These are phyloP conservation scores for Lota lota DNA, from an alignment of 2,113 vertebrate genomes.

Conservation along the genomic window DNA sequence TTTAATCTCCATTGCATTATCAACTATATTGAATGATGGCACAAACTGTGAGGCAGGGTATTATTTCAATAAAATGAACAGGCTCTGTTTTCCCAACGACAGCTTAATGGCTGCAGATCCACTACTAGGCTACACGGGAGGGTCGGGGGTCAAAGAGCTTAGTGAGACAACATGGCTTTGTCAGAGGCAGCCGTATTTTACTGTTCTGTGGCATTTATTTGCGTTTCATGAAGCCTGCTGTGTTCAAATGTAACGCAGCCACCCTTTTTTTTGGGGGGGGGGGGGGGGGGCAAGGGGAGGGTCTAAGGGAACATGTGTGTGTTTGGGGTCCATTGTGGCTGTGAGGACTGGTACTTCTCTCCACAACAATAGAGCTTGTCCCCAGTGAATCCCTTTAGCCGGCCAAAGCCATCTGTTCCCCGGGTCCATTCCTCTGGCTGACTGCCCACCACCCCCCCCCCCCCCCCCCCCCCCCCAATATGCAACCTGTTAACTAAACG, in stretches of 20 bases:
- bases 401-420: constrained; percentile 66
- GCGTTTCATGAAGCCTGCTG: constrained; percentile 40
- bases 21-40: constrained; percentile 18
- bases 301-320: constrained; percentile 20
- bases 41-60: neutral
- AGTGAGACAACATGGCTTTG: constrained; percentile 10
- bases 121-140: constrained; percentile 27
- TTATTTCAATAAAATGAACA: neutral
- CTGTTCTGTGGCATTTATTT: constrained; percentile 42
- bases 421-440: constrained; percentile 51
- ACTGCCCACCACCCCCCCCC: constrained; percentile 51
- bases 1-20: constrained; percentile 36
- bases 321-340: constrained; percentile 49
- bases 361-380: constrained; percentile 58
- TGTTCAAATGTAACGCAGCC: constrained; percentile 29
- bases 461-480: constrained; percentile 54
- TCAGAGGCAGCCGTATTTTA: constrained; percentile 39
- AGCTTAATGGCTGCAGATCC: constrained; percentile 40
- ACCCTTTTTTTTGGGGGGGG: neutral
- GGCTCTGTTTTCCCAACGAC: constrained; percentile 40
- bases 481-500: constrained; percentile 68
- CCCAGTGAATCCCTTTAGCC: constrained; percentile 40
- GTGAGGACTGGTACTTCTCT: constrained; percentile 44
- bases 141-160: constrained; percentile 37
- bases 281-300: too few species aligned